phyloP scores from a whole-genome alignment of 2,797 vertebrate species.

The Neosilurus mollespiculum region DNA sequence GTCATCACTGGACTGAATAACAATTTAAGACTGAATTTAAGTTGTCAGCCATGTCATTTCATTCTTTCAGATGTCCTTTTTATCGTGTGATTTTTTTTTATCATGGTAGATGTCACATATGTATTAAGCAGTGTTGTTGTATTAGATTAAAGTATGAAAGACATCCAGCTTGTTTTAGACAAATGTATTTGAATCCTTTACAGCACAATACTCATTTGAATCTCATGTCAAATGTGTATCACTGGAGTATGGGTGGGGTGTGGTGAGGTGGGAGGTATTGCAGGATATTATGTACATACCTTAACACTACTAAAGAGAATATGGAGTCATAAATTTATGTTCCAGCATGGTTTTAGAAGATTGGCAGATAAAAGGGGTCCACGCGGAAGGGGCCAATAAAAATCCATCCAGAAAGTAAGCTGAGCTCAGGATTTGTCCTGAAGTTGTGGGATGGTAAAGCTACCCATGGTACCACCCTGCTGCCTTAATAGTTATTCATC shows the following conservation, averaged over 20 bases:
- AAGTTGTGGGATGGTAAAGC: background rate
- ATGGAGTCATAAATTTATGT: background rate
- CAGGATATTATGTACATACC: background rate
- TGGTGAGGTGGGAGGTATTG: background rate
- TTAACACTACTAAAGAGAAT: background rate
- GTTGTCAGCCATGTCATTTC: conserved; percentile 18
- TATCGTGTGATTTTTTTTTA: conserved; percentile 43
- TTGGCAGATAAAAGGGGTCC: no score
- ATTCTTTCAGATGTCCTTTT: conserved; percentile 35
- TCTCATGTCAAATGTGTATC: background rate
- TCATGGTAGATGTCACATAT: conserved; percentile 47
- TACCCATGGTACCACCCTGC: background rate
- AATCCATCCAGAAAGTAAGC: background rate
- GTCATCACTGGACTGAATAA: conserved; percentile 11
- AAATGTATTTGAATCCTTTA: conserved; percentile 11
- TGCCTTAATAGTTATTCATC: background rate
- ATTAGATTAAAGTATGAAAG: conserved; percentile 46
- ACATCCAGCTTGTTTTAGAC: conserved; percentile 11
- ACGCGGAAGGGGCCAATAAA: background rate
- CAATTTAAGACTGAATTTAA: conserved; percentile 33
- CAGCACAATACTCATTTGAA: background rate
- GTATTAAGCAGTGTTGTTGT: conserved; percentile 37
- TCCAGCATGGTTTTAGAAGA: background rate
- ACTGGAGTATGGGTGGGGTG: background rate
- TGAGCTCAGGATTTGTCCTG: background rate